Base-by-base conservation (phyloP, 2,113 vertebrate genomes). In the Irena cyanogastra region DNA sequence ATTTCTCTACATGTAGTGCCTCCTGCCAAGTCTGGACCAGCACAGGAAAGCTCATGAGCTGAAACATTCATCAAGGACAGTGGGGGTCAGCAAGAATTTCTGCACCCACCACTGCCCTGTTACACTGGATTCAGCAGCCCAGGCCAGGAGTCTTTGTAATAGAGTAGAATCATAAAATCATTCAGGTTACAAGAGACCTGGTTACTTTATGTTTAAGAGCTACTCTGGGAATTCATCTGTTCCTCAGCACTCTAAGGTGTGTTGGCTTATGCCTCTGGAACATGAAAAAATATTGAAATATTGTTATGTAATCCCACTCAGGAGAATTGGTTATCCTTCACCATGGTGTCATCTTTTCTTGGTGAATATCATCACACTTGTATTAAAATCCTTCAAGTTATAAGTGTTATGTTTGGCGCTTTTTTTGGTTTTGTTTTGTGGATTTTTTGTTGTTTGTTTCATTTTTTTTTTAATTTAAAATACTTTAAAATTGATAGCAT, bases 11-110 rank as follows among this genome's bases (percentile, higher is more conserved):
- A 7, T 33, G 20, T 7, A 24, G 10, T 31, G 39, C 26, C 6
- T 56, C 22, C 10, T 4, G 1, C 3, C 0, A 1, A 28, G 20
- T 20, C 13, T 37, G 28, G 21, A 16, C 13, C 11, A 16, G 20
- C 7, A 18, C 16, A 21, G 3, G 7, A 30, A 74, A 59, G 19
- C 21, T 27, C 4, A 1, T 21, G 37, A 83, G 39, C 10, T n/a
- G 16, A 89, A 82, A 66, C 3, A 10, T 82, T 27, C 14, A 10
- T 2, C 20, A 13, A 44, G 20, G 6, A n/a, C 2, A 4, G 22
- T 4, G 7, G 3, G 6, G 18, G 21, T 41, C 28, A 70, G 35
- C 0, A 3, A 20, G 45, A 37, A 15, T 35, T 81, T 77, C 64
- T 70, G 10, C 11, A 42, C 37, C 26, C 19, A 19, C 3, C 13